Evolutionary conservation across 2,888 invertebrate species (phyloP).

Genomic region (Drosophila demipolita): DNA sequence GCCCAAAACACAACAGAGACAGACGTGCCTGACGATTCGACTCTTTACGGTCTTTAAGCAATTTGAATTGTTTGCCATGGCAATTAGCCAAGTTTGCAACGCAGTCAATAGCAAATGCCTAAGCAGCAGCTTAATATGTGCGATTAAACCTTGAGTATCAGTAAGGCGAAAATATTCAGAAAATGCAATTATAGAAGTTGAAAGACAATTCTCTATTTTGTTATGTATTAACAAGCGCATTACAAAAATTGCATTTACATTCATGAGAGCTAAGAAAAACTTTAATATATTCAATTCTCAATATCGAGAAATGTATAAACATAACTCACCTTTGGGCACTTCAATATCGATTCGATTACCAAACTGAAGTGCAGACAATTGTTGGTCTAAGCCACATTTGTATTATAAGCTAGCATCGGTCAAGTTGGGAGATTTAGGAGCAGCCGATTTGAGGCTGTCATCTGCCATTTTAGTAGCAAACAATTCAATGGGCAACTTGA

Average conservation of each 20-base stretch:
- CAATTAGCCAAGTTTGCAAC: slow-evolving; percentile 49
- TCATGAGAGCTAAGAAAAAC: background rate
- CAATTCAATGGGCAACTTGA: slow-evolving; percentile 49
- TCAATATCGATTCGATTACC: slow-evolving; percentile 6
- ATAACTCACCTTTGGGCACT: background rate
- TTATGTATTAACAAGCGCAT: background rate
- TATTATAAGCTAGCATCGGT: slow-evolving; percentile 3
- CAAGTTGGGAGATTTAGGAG: slow-evolving; percentile 25
- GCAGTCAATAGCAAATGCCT: background rate
- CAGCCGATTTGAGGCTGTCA: slow-evolving; percentile 37
- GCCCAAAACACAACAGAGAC: slow-evolving; percentile 5
- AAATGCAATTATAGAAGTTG: background rate
- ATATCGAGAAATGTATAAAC: background rate
- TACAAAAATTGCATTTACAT: background rate
- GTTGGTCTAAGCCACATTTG: slow-evolving; percentile 7
- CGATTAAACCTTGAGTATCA: background rate
- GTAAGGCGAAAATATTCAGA: background rate
- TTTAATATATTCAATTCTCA: background rate
- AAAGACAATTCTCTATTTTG: background rate
- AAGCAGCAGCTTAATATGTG: background rate
- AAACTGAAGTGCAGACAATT: slow-evolving; percentile 3
- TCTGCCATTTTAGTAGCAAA: slow-evolving; percentile 35
- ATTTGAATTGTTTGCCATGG: slow-evolving; percentile 30
- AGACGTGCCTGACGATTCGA: slow-evolving; percentile 2
- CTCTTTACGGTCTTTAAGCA: slow-evolving; percentile 39